Percentiles rank a stretch among this genome's conserved stretches.
These are phyloP conservation scores for Galeopsomyia nigrocyanea DNA, from an alignment of 2,888 invertebrate species.

Conservation along the genomic window DNA sequence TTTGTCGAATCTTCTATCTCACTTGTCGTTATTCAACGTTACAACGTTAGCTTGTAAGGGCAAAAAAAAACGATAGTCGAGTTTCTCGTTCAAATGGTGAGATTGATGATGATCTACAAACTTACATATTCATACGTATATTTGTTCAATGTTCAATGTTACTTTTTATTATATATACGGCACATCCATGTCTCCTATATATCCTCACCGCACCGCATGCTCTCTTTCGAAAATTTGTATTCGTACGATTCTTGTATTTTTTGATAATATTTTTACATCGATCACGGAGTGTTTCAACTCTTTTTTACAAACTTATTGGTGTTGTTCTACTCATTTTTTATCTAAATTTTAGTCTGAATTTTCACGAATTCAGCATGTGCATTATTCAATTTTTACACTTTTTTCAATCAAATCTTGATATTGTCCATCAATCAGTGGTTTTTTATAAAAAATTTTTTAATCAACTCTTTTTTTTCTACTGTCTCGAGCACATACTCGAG, in stretches of 20 bases:
- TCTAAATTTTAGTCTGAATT: no score
- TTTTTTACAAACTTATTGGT: conserved; percentile 14
- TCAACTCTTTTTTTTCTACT: no score
- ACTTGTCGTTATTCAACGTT: background rate
- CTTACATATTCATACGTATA: background rate
- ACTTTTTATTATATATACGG: conserved; percentile 53
- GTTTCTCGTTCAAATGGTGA: conserved; percentile 49
- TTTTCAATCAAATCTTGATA: background rate
- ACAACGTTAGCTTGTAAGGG: background rate
- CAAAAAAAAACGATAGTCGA: conserved; percentile 15
- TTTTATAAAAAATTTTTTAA: background rate
- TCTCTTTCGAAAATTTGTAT: conserved; percentile 34
- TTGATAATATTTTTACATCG: background rate
- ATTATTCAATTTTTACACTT: background rate
- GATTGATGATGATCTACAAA: conserved; percentile 47
- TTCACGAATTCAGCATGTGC: conserved; percentile 17
- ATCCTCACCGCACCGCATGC: conserved; percentile 66
- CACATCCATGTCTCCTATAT: conserved; percentile 66
- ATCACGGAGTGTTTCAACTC: background rate
- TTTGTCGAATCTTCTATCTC: background rate
- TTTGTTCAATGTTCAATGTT: conserved; percentile 53
- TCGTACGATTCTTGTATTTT: conserved; percentile 4
- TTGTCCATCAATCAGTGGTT: conserved; percentile 5
- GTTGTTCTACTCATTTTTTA: background rate
- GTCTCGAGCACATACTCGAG: no score